Base-by-base conservation (phyloP, 1,140 invertebrate species). In the Stratiolaelaps scimitus region DNA sequence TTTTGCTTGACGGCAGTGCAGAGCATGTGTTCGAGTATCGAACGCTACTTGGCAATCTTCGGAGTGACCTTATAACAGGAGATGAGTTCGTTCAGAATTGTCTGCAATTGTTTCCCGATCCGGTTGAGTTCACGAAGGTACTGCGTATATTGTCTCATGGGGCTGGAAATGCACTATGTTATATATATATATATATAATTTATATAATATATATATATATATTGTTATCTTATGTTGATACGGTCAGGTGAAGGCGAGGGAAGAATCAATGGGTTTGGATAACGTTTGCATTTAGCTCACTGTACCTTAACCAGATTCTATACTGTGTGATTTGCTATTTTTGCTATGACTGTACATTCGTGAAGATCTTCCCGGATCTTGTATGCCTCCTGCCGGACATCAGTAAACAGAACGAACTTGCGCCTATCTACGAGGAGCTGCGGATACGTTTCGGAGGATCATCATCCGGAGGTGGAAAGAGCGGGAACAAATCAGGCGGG, bases 21-120 rank as follows among this genome's bases (percentile, higher is more conserved):
- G 53, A 60, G 34, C 53, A 60, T 13, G 53, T 60, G 23, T 29
- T 34, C 53, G 53, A 60, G 10, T 60, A 60, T 60, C 53, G 53
- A 15, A 26, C 26, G 1, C 2, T 23, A 26, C 26, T 60, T 15
- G 34, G 26, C 15, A 60, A 60, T 23, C 26, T 60, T 34, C 53
- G 53, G 17, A 60, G 34, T 17, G 53, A 34, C 20, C 2, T 60
- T 4, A 60, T 23, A n/a, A 29, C 53, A 15, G 53, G 15, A 4
- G 53, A 60, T 2, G 53, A 60, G 10, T 60, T 60, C 53, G 53
- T 60, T 15, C 53, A 60, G 15, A 2, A 34, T 34, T 60, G 53
- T 26, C 20, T 60, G 23, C 15, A 60, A 34, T 23, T 60, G 4
- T 60, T 60, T 10, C 15, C 26, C 20, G 53, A 60, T 26, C 26